Evolutionary conservation across 2,797 vertebrate species (phyloP).

Genomic region (Sebastes paucispinis): DNA sequence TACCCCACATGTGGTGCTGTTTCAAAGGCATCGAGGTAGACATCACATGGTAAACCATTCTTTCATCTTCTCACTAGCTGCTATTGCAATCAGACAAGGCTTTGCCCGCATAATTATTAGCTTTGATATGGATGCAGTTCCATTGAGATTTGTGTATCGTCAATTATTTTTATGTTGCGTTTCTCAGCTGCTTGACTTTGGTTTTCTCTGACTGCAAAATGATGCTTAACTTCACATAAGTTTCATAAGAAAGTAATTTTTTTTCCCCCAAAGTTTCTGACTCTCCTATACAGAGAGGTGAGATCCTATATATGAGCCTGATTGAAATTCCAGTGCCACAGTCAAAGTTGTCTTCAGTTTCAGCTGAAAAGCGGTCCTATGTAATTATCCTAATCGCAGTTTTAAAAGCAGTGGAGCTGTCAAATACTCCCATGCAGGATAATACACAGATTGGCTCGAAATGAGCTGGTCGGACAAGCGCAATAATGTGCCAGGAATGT

Average conservation of each 20-base stretch:
- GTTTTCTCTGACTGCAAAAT: slow-evolving; percentile 52
- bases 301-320: slow-evolving; percentile 35
- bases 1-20: slow-evolving; percentile 13
- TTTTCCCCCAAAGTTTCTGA: slow-evolving; percentile 18
- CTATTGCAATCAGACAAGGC: slow-evolving; percentile 54
- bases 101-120: slow-evolving; percentile 51
- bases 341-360: slow-evolving; percentile 64
- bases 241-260: slow-evolving; percentile 40
- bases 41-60: slow-evolving; percentile 50
- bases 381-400: slow-evolving; percentile 72
- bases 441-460: slow-evolving; percentile 59
- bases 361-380: slow-evolving; percentile 54
- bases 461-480: slow-evolving; percentile 48
- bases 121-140: slow-evolving; percentile 64
- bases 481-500: slow-evolving; percentile 58
- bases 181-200: slow-evolving; percentile 34
- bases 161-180: slow-evolving; percentile 53
- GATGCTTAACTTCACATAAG: slow-evolving; percentile 38
- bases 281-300: slow-evolving; percentile 15
- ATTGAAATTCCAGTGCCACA: slow-evolving; percentile 64
- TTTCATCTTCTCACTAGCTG: slow-evolving; percentile 58
- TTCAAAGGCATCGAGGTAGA: slow-evolving; percentile 44
- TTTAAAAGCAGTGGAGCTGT: slow-evolving; percentile 75
- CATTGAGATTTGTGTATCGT: slow-evolving; percentile 58
- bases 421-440: slow-evolving; percentile 56